Evolutionary conservation across 2,888 invertebrate genomes (phyloP), one percentile per base, ranked within the genome.

Genomic region (Apeira syringaria): DNA sequence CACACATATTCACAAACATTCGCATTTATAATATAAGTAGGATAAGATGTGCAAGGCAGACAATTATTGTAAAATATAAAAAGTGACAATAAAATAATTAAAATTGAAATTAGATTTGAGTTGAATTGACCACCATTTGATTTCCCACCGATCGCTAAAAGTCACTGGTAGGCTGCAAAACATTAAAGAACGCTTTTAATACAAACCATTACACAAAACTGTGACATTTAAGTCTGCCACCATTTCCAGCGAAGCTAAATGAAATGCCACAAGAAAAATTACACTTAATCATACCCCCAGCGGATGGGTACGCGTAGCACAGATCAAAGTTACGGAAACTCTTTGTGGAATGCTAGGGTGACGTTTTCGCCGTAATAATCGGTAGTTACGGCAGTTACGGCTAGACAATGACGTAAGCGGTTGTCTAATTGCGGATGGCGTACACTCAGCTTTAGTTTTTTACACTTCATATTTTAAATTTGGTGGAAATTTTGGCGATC

Each of bases 251-350:
- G 30, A 32, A 28, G 27, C 29, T 45, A 50, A 52, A 43, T 38
- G 46, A 53, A 20, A 43, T 47, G 47, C 28, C 50, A 45, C 20
- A 47, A 53, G 18, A 27, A 47, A 53, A 56, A 56, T 53, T 50
- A 50, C 53, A 53, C 55, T 56, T 56, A 56, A 56, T 56, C 50
- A 49, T 46, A 26, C 35, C 34, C 8, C 15, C 5, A 27, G 20
- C 46, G 53, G 44, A 46, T 28, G 49, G 25, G 12, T 18, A 22
- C 10, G 24, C 29, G 33, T 18, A 17, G 26, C 7, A 5, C 8
- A 27, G 39, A 46, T 46, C 45, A 46, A 46, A 46, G 45, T 18
- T 11, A 6, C 45, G 45, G 45, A 46, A 46, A 24, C n/a, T 31
- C 45, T 38, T 45, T 45, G 37, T 13, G 4, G 6, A 13, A 22